Percentiles rank a stretch among this genome's conserved stretches.
Evolutionary conservation across 2,113 vertebrate species (phyloP).

Genomic region (Merops nubicus): DNA sequence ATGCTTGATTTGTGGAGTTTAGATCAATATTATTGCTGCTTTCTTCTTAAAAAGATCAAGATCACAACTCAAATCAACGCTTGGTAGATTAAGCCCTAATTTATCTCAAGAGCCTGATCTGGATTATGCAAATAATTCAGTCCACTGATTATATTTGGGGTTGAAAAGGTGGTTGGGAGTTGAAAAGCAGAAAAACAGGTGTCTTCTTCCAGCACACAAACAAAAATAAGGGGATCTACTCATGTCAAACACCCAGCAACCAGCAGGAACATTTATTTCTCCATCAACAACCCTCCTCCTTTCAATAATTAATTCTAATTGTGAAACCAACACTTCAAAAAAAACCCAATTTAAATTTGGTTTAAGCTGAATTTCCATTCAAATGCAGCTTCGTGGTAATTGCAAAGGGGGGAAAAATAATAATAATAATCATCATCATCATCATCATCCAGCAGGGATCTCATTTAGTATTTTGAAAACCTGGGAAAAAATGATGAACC

Average conservation of each 20-base stretch:
- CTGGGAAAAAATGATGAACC: conserved; percentile 1
- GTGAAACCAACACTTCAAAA: not conserved
- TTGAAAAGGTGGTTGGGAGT: not conserved
- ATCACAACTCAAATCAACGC: not conserved
- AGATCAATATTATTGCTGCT: too few relatives aligned
- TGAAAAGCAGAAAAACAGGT: not conserved
- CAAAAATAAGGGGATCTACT: not conserved
- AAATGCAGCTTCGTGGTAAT: conserved; percentile 17
- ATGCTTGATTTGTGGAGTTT: not conserved
- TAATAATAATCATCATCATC: too few relatives aligned
- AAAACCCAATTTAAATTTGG: not conserved
- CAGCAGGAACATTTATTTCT: not conserved
- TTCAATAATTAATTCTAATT: not conserved
- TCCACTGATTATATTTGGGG: not conserved
- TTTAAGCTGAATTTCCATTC: conserved; percentile 9
- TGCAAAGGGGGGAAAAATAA: not conserved
- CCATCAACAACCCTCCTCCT: not conserved
- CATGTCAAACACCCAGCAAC: not conserved
- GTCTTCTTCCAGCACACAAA: not conserved
- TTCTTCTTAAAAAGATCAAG: not conserved
- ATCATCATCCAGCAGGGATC: not conserved
- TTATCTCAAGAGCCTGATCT: not conserved
- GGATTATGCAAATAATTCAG: not conserved
- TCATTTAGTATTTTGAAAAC: conserved; percentile 46
- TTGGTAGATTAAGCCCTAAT: not conserved